Evolutionary conservation across 2,113 vertebrate species (phyloP).

Genomic region (Lepus timidus): DNA sequence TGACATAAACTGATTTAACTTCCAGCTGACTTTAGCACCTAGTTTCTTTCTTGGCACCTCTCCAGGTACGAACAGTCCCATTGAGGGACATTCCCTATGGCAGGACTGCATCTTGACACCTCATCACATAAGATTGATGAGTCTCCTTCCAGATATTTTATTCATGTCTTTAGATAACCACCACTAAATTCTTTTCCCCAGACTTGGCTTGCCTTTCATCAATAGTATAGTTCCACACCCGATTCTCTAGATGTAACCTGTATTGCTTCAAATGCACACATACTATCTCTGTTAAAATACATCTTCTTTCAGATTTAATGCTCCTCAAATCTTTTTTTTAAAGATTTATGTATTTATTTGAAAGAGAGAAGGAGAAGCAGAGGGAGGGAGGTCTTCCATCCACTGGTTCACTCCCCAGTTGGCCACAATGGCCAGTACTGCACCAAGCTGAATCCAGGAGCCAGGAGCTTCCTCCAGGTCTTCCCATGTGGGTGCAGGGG

Average conservation of each 20-base stretch:
- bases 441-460: too few relatives aligned
- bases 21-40: not conserved
- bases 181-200: not conserved
- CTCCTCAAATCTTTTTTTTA: not conserved
- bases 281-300: slow-evolving; percentile 4
- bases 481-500: too few relatives aligned
- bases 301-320: not conserved
- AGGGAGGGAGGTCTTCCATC: too few relatives aligned
- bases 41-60: not conserved
- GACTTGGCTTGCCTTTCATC: slow-evolving; percentile 6
- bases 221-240: slow-evolving; percentile 10
- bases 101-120: not conserved
- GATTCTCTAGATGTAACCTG: slow-evolving; percentile 24
- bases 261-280: not conserved
- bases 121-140: slow-evolving; percentile 17
- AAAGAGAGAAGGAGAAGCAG: too few relatives aligned
- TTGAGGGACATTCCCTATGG: not conserved
- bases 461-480: too few relatives aligned
- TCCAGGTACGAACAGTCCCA: not conserved
- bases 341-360: too few relatives aligned
- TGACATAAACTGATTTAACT: not conserved
- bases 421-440: too few relatives aligned
- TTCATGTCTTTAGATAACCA: slow-evolving; percentile 40
- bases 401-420: too few relatives aligned
- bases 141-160: slow-evolving; percentile 29